Conservation (phyloP, 2,888 invertebrate species). For the Zygaena filipendulae region DNA sequence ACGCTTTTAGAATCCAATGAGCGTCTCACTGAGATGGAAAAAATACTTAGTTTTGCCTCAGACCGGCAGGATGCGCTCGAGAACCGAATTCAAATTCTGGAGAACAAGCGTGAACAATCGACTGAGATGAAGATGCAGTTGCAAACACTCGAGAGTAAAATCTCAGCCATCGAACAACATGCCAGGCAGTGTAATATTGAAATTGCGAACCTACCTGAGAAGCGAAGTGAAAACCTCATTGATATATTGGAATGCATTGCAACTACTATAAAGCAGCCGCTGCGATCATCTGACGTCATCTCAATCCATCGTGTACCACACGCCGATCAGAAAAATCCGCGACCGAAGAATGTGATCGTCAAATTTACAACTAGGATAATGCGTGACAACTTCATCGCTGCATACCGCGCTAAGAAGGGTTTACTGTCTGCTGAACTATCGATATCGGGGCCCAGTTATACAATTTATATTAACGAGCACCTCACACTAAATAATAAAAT, state of each 20-base stretch:
- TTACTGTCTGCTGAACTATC: neutral
- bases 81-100: neutral
- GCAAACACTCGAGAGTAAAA: constrained; percentile 1
- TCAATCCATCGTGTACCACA: constrained; percentile 1
- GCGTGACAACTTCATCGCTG: constrained; percentile 3
- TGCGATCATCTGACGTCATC: neutral
- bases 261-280: constrained; percentile 1
- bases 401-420: constrained; percentile 1
- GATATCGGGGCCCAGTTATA: neutral
- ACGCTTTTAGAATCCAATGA: constrained; percentile 1
- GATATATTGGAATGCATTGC: neutral
- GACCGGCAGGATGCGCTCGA: constrained; percentile 4
- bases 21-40: constrained; percentile 3
- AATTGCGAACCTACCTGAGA: constrained; percentile 4
- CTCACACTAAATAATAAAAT: constrained; percentile 5
- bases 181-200: constrained; percentile 5
- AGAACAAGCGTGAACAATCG: neutral
- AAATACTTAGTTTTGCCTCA: constrained; percentile 2
- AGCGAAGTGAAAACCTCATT: constrained; percentile 2
- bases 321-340: neutral
- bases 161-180: constrained; percentile 3
- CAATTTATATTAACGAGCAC: constrained; percentile 4
- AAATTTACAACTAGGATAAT: too few relatives aligned
- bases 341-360: constrained; percentile 3
- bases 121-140: neutral